A percentile compares a stretch with the other conserved stretches of the same genome.
These are phyloP conservation scores for Phenacoccus solenopsis DNA, from an alignment of 1,140 invertebrate species.

Conservation along the genomic window DNA sequence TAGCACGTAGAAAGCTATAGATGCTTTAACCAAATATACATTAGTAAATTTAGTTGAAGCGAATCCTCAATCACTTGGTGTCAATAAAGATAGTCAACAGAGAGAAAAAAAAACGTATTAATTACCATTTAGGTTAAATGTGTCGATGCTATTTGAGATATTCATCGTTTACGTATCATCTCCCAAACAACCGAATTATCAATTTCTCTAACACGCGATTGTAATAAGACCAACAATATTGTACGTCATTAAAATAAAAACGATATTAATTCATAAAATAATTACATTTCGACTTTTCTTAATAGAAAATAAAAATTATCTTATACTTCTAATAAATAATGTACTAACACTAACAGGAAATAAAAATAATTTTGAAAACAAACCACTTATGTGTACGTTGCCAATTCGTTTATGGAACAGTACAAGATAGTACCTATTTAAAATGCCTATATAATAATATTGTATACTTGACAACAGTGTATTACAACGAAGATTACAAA, in stretches of 20 bases:
- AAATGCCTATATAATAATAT: background rate
- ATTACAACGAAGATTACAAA: too few species aligned
- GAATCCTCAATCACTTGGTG: too few species aligned
- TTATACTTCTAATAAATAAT: background rate
- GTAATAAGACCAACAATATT: background rate
- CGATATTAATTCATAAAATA: background rate
- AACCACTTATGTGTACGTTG: background rate
- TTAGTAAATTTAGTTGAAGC: too few species aligned
- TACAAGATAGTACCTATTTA: background rate
- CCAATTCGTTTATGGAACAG: background rate
- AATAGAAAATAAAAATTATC: background rate
- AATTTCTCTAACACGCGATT: background rate
- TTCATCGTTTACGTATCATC: conserved; percentile 25
- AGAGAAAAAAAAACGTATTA: background rate
- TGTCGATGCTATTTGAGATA: conserved; percentile 25
- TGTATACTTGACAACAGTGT: too few species aligned
- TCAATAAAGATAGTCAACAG: conserved; percentile 18
- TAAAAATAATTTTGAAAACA: background rate
- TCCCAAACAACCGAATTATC: background rate
- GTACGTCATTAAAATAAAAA: background rate
- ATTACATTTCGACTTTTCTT: background rate
- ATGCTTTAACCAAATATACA: too few species aligned
- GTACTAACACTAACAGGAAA: background rate
- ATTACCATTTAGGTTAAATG: conserved; percentile 28
- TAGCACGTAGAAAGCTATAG: too few species aligned